Evolutionary conservation across 2,113 vertebrate genomes (phyloP), one percentile per base, ranked within the genome.

Genomic region (Scomber scombrus): DNA sequence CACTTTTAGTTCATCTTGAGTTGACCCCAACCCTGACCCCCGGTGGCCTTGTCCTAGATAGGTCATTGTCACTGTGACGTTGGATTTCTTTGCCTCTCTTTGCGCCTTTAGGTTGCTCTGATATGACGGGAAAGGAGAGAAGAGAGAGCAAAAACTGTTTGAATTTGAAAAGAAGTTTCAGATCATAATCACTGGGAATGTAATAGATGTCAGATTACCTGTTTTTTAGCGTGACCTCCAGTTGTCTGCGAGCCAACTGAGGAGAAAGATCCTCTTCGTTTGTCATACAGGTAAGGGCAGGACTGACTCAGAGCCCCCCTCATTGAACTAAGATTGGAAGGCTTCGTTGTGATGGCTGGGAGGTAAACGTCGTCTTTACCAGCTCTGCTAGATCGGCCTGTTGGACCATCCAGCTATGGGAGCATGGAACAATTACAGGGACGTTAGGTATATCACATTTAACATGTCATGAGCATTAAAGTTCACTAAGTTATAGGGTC

Each of bases 1-100:
- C 0, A 96, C 91, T 70, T 93, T 95, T 70, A 96, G 91, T 66
- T 96, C 95, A 57, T 96, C 95, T 26, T 55, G 91, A 26, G 66
- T 58, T 0, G 71, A 73, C 57, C 61, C 49, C 12, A 49, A 18
- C 3, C 71, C 79, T 2, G 90, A 78, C 43, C 75, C 61, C 15
- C 23, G 62, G 2, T n/a, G 82, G 51, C 94, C 85, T 58, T 89
- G 92, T 14, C 95, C 95, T 0, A 95, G 82, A 71, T 96, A 96
- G 12, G 75, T 91, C 94, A 96, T 95, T 3, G 92, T 95, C 82
- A 96, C 90, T 0, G 81, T 90, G 11, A 96, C 95, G 21, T 95
- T 93, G 21, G 95, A 94, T 80, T 91, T 94, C 85, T 86, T 95
- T 3, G 88, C 83, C 49, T 93, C 88, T 57, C 71, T 89, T 43